phyloP scores from a whole-genome alignment of 2,888 invertebrate species.

The Philhelius pedissequus region DNA sequence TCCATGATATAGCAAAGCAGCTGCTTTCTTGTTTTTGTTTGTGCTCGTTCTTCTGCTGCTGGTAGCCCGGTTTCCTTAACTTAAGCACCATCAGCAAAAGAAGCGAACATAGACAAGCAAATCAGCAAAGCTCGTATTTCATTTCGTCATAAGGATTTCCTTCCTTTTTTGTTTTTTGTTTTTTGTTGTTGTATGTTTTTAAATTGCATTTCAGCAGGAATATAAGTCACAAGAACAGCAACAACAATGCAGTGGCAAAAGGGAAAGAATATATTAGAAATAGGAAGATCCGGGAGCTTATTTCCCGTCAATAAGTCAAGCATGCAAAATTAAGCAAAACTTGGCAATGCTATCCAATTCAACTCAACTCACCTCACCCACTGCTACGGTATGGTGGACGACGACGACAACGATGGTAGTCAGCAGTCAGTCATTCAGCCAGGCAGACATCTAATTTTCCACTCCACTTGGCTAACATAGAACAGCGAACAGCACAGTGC shows the following conservation, averaged over 20 bases:
- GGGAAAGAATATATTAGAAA: slow-evolving; percentile 26
- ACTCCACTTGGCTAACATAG: slow-evolving; percentile 45
- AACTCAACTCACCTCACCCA: too few relatives aligned
- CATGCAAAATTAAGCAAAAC: slow-evolving; percentile 65
- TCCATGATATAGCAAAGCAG: not conserved
- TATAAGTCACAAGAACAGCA: slow-evolving; percentile 1
- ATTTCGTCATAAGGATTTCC: slow-evolving; percentile 41
- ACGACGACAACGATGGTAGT: too few relatives aligned
- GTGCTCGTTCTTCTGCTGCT: not conserved
- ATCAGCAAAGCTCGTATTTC: slow-evolving; percentile 55
- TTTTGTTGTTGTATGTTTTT: slow-evolving; percentile 11
- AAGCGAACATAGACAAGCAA: slow-evolving; percentile 47
- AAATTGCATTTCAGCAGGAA: slow-evolving; percentile 58
- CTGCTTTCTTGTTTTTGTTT: not conserved
- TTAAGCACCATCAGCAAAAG: slow-evolving; percentile 13
- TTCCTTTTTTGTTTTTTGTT: not conserved
- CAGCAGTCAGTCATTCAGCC: slow-evolving; percentile 45
- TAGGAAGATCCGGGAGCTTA: slow-evolving; percentile 62
- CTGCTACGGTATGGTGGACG: too few relatives aligned
- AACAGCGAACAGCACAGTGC: slow-evolving; percentile 18
- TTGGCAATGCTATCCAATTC: slow-evolving; percentile 36
- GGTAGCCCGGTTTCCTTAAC: slow-evolving; percentile 4
- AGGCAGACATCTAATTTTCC: slow-evolving; percentile 63
- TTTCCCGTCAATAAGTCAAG: slow-evolving; percentile 66
- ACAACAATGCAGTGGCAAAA: slow-evolving; percentile 20